Evolutionary conservation across 2,797 vertebrate species (phyloP).

Genomic region (Peromyscus eremicus): DNA sequence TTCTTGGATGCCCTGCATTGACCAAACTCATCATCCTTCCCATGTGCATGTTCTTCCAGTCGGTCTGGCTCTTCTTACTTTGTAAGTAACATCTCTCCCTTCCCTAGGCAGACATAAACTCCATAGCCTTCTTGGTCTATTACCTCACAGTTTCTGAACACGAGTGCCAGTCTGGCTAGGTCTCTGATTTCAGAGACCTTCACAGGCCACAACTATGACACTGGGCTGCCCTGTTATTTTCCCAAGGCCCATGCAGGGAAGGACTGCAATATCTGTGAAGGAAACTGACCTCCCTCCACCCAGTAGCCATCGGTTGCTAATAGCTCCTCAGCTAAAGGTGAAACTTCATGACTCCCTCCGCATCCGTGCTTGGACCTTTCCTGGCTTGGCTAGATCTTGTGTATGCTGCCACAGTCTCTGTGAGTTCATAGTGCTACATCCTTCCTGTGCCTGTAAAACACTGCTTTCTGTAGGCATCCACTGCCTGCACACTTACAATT

Average conservation of each 20-base stretch:
- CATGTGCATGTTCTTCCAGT: neutral
- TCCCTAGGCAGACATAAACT: neutral
- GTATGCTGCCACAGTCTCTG: neutral
- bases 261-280: neutral
- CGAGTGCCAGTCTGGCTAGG: neutral
- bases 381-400: neutral
- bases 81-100: neutral
- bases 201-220: neutral
- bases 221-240: neutral
- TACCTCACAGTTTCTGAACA: neutral
- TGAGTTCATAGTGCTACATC: neutral
- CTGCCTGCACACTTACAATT: neutral
- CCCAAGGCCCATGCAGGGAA: neutral
- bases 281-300: neutral
- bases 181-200: neutral
- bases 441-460: neutral
- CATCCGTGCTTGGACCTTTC: neutral
- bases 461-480: neutral
- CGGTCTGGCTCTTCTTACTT: neutral
- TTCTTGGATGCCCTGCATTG: fast-evolving
- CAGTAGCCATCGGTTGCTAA: neutral
- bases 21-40: neutral
- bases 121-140: neutral
- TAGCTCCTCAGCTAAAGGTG: neutral
- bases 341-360: neutral